Conservation (phyloP, 2,888 invertebrate species). For the Metacarcinus magister region DNA sequence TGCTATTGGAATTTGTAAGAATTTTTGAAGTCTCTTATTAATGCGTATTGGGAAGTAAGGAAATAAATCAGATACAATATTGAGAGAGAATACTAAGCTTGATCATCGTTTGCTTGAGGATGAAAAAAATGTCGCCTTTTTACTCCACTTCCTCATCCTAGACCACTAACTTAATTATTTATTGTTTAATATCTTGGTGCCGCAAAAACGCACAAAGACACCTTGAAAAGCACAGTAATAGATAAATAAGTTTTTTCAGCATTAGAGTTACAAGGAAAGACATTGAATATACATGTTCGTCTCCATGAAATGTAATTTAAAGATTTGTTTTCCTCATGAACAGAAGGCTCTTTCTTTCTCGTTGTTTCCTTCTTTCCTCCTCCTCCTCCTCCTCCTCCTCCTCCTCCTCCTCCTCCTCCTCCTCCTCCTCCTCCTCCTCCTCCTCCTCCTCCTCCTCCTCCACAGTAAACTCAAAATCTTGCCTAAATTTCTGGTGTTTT, state of each 20-base stretch:
- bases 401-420: not conserved
- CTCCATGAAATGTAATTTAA: not conserved
- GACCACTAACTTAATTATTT: no score
- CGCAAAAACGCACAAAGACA: no score
- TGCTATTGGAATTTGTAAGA: not conserved
- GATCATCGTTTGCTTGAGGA: not conserved
- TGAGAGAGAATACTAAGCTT: no score
- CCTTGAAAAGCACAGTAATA: no score
- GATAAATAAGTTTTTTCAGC: no score
- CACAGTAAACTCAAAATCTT: not conserved
- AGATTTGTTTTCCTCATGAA: not conserved
- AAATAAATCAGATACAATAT: not conserved
- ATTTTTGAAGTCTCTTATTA: not conserved
- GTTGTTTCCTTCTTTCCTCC: not conserved
- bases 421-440: not conserved
- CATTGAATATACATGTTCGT: not conserved
- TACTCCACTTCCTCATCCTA: no score
- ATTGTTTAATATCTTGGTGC: no score
- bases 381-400: not conserved
- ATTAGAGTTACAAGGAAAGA: no score
- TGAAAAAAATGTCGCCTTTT: no score
- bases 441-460: not conserved
- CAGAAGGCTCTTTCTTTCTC: not conserved
- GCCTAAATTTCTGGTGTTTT: not conserved
- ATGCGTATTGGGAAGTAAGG: not conserved